Evolutionary conservation across 2,113 vertebrate species (phyloP).

Genomic region (Cavia aperea): DNA sequence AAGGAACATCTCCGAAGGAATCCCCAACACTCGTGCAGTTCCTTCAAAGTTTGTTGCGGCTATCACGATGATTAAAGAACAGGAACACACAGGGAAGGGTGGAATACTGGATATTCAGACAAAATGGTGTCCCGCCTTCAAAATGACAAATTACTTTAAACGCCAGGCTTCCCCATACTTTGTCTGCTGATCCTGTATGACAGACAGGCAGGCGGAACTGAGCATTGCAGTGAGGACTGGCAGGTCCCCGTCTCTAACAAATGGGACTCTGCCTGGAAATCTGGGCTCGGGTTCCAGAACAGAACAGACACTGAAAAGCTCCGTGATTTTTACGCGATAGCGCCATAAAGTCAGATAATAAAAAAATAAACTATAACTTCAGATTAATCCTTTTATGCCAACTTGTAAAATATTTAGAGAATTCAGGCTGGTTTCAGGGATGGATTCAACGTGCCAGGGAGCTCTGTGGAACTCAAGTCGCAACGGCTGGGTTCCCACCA

Average conservation of each 20-base stretch:
- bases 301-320: slow-evolving; percentile 30
- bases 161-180: neutral
- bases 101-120: neutral
- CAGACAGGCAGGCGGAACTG: neutral
- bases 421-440: slow-evolving; percentile 62
- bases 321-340: slow-evolving; percentile 51
- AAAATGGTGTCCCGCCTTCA: neutral
- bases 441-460: slow-evolving; percentile 22
- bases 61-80: neutral
- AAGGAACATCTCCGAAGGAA: neutral
- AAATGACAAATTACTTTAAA: neutral
- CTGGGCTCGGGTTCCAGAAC: neutral
- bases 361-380: slow-evolving; percentile 60
- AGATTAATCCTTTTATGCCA: slow-evolving; percentile 73
- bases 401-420: slow-evolving; percentile 70
- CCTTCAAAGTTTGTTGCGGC: neutral
- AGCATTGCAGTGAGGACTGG: neutral
- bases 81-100: neutral
- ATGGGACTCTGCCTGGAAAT: neutral
- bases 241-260: neutral
- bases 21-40: neutral
- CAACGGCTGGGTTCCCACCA: slow-evolving; percentile 57
- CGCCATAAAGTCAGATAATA: slow-evolving; percentile 63
- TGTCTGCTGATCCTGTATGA: neutral
- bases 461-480: slow-evolving; percentile 61